These are phyloP conservation scores for Phalacrocorax aristotelis DNA, from an alignment of 2,113 vertebrate species.

Conservation along the genomic window DNA sequence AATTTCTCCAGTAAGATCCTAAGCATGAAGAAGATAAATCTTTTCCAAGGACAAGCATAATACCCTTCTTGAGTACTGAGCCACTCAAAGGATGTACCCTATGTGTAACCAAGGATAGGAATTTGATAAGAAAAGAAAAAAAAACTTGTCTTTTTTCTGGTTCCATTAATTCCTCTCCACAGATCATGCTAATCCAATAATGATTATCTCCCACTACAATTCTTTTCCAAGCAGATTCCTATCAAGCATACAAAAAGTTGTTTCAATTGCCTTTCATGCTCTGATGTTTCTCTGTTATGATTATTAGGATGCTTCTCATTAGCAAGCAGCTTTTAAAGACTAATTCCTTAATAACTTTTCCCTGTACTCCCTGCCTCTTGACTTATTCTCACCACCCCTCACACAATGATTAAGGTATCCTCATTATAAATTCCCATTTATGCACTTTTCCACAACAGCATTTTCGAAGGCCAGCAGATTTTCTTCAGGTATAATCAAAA, in stretches of 20 bases:
- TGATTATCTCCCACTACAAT: background rate
- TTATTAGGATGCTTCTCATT: background rate
- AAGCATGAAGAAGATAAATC: background rate
- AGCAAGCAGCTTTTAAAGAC: background rate
- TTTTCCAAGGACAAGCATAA: background rate
- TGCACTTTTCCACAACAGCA: background rate
- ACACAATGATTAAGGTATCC: background rate
- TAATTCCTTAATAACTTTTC: background rate
- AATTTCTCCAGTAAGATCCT: background rate
- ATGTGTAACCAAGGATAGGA: background rate
- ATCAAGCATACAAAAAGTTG: background rate
- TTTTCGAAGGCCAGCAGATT: background rate
- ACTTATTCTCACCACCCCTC: background rate
- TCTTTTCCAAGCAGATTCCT: slow-evolving; percentile 1
- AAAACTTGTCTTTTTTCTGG: background rate
- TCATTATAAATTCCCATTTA: background rate
- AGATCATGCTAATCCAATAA: background rate
- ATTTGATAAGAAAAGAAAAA: background rate
- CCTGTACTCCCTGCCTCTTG: background rate
- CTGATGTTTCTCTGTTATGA: background rate
- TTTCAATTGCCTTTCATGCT: background rate
- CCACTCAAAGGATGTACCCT: background rate
- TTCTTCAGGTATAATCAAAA: background rate
- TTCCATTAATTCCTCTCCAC: background rate
- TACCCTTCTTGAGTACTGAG: background rate